These are phyloP conservation scores for Salvelinus sp. DNA, from an alignment of 2,113 vertebrate species.

Conservation along the genomic window DNA sequence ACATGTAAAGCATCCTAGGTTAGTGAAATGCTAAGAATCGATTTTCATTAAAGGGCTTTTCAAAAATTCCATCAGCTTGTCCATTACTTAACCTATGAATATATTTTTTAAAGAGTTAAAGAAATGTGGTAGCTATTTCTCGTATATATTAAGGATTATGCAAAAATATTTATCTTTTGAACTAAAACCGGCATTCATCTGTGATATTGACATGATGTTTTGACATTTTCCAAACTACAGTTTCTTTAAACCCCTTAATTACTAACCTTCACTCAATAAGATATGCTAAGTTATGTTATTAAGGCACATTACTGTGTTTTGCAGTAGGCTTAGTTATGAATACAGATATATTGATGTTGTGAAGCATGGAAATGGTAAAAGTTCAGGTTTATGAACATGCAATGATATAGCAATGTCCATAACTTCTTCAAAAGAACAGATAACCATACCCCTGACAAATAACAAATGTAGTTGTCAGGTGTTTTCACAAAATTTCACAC, in stretches of 20 bases:
- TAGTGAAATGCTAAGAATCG: slow-evolving; percentile 55
- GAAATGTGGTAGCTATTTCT: slow-evolving; percentile 29
- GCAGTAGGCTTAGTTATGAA: slow-evolving; percentile 26
- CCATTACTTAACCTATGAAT: slow-evolving; percentile 65
- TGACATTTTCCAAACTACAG: slow-evolving; percentile 21
- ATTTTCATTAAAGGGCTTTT: slow-evolving; percentile 67
- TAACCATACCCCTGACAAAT: background rate
- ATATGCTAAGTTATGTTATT: slow-evolving; percentile 37
- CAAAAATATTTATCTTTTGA: slow-evolving; percentile 67
- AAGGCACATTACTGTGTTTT: slow-evolving; percentile 48
- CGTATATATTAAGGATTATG: slow-evolving; percentile 71
- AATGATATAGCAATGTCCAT: background rate
- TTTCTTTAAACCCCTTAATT: slow-evolving; percentile 66
- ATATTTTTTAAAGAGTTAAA: slow-evolving; percentile 37
- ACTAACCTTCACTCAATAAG: slow-evolving; percentile 60
- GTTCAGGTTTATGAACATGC: background rate
- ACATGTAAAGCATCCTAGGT: slow-evolving; percentile 59
- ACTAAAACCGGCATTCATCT: slow-evolving; percentile 61
- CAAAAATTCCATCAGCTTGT: slow-evolving; percentile 65
- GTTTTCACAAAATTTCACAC: too few species aligned
- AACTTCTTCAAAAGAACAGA: background rate
- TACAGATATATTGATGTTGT: background rate
- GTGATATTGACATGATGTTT: slow-evolving; percentile 50
- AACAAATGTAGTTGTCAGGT: background rate
- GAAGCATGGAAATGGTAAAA: background rate